phyloP scores from a whole-genome alignment of 2,888 invertebrate genomes.

The Liodrosophila aerea region DNA sequence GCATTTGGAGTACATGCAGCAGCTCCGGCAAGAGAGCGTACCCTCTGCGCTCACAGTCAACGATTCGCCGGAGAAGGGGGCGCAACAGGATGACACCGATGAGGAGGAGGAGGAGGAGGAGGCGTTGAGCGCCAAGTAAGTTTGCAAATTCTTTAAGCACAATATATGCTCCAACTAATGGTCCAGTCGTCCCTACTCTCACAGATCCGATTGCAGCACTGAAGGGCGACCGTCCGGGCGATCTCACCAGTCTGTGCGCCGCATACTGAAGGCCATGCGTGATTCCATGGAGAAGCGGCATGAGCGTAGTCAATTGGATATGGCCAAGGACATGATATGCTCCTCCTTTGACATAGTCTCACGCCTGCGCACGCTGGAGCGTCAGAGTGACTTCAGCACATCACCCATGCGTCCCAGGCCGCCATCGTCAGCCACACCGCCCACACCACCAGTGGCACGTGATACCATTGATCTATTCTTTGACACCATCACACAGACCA shows the following conservation, averaged over 20 bases:
- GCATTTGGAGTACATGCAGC: slow-evolving; percentile 41
- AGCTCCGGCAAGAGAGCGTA: neutral
- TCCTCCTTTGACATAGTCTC: slow-evolving; percentile 64
- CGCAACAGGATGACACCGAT: slow-evolving; percentile 35
- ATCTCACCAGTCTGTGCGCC: slow-evolving; percentile 49
- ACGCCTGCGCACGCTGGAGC: slow-evolving; percentile 58
- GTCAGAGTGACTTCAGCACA: slow-evolving; percentile 12
- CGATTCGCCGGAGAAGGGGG: neutral
- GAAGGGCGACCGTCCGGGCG: slow-evolving; percentile 49
- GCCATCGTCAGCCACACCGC: too few species aligned
- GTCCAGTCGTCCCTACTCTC: slow-evolving; percentile 4
- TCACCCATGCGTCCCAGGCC: too few species aligned
- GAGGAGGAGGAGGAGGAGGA: too few species aligned
- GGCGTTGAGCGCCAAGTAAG: slow-evolving; percentile 63
- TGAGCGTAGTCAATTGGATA: slow-evolving; percentile 59
- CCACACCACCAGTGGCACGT: slow-evolving; percentile 35
- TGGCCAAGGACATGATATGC: slow-evolving; percentile 68
- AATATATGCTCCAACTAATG: too few species aligned
- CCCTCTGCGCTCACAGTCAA: neutral
- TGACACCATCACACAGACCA: slow-evolving; percentile 74
- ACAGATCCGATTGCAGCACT: slow-evolving; percentile 57
- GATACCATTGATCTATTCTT: slow-evolving; percentile 75
- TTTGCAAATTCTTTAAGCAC: too few species aligned
- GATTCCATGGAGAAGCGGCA: slow-evolving; percentile 43
- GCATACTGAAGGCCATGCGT: slow-evolving; percentile 48